These are phyloP conservation scores for Rhinoraja longicauda DNA, from an alignment of 2,797 vertebrate genomes.

Conservation along the genomic window DNA sequence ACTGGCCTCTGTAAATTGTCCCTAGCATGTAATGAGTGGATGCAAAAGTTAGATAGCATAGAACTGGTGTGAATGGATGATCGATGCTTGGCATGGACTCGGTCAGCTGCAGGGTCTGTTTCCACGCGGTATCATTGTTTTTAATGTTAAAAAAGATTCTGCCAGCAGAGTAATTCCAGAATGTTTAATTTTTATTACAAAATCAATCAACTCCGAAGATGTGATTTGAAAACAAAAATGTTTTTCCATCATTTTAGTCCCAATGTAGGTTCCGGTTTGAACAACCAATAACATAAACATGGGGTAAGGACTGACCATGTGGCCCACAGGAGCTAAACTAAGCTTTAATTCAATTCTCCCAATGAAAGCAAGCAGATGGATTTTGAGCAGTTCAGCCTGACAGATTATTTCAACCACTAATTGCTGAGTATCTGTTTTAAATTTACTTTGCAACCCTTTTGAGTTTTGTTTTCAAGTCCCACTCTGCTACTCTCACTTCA, in stretches of 20 bases:
- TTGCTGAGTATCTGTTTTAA: constrained; percentile 13
- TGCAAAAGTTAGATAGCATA: too few relatives aligned
- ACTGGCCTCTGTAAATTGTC: too few relatives aligned
- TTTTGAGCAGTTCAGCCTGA: neutral
- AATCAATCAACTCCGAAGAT: too few relatives aligned
- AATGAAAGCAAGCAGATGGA: constrained; percentile 1
- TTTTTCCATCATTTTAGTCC: neutral
- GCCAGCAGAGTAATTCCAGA: too few relatives aligned
- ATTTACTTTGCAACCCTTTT: neutral
- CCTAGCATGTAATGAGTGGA: too few relatives aligned
- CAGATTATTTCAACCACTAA: constrained; percentile 19
- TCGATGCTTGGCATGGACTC: too few relatives aligned
- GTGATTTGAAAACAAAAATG: neutral
- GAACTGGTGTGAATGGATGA: too few relatives aligned
- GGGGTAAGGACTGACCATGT: neutral
- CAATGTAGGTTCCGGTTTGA: neutral
- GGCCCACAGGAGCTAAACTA: neutral
- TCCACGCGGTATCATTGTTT: too few relatives aligned
- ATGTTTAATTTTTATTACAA: too few relatives aligned
- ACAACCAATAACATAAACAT: neutral
- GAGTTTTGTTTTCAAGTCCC: neutral
- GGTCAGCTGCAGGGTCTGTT: too few relatives aligned
- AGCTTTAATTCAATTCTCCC: neutral
- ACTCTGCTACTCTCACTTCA: constrained; percentile 20
- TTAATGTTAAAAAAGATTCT: too few relatives aligned